phyloP scores from a whole-genome alignment of 2,113 vertebrate species.

The Syngnathus floridae region DNA sequence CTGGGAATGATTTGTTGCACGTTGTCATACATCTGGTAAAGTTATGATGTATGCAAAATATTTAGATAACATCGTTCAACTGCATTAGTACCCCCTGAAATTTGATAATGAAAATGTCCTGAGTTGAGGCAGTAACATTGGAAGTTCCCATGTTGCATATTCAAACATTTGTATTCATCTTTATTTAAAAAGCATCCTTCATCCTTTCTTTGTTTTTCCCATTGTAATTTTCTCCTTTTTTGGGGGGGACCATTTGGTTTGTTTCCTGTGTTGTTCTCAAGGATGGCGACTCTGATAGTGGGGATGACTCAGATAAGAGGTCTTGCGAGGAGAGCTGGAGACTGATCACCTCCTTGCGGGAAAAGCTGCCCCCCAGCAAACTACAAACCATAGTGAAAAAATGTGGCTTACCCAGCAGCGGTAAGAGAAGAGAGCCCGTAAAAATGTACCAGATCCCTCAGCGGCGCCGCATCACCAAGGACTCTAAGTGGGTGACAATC shows the following conservation, averaged over 20 bases:
- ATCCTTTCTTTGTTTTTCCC: slow-evolving; percentile 69
- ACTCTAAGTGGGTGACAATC: slow-evolving; percentile 97
- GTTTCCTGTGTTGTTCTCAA: slow-evolving; percentile 96
- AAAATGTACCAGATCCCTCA: slow-evolving; percentile 99
- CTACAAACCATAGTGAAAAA: slow-evolving; percentile 99
- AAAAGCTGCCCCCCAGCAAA: slow-evolving; percentile 99
- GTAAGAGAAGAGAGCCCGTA: slow-evolving; percentile 90
- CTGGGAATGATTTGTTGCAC: slow-evolving; percentile 44
- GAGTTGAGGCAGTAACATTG: slow-evolving; percentile 13
- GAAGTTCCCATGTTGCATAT: slow-evolving; percentile 74
- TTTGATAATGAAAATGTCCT: background rate
- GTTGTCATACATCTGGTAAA: slow-evolving; percentile 58
- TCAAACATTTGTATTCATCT: slow-evolving; percentile 73
- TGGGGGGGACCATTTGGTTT: slow-evolving; percentile 83
- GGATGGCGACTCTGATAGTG: slow-evolving; percentile 99
- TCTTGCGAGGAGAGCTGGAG: slow-evolving; percentile 99
- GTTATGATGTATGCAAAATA: slow-evolving; percentile 54
- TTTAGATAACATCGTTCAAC: slow-evolving; percentile 1
- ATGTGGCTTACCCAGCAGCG: slow-evolving; percentile 97
- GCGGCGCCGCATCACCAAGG: slow-evolving; percentile 89
- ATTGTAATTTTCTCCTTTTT: slow-evolving; percentile 80
- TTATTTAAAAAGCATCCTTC: slow-evolving; percentile 69
- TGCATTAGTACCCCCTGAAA: slow-evolving; percentile 13
- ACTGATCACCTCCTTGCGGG: slow-evolving; percentile 97
- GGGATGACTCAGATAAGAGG: slow-evolving; percentile 99